Conservation (phyloP, 2,113 vertebrate species). For the Hemicordylus capensis region DNA sequence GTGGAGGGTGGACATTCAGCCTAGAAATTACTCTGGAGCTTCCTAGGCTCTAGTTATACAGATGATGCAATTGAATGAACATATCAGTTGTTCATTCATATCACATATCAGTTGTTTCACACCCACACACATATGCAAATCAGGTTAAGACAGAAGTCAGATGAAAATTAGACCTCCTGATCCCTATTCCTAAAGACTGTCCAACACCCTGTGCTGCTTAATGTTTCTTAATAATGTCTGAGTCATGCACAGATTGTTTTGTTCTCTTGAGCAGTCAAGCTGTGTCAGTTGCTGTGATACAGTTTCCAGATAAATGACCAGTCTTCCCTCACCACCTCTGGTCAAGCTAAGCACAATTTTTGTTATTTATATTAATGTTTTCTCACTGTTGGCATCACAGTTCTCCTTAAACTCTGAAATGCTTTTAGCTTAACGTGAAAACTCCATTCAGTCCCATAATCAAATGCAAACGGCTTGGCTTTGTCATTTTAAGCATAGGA, state of each 20-base stretch:
- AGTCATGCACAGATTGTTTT: neutral
- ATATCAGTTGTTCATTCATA: neutral
- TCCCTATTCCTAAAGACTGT: neutral
- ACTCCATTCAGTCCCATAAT: neutral
- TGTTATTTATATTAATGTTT: neutral
- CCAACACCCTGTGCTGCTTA: neutral
- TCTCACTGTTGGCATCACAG: neutral
- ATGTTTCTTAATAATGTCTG: neutral
- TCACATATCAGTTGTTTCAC: neutral
- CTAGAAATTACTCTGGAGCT: neutral
- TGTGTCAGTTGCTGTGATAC: neutral
- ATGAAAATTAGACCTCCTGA: neutral
- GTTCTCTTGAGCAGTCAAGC: neutral
- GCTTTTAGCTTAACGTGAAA: neutral
- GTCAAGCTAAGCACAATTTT: neutral
- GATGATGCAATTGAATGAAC: neutral
- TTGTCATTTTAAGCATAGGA: too few species aligned
- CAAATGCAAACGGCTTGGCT: too few species aligned
- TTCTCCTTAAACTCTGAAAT: neutral
- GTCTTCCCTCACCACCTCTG: neutral
- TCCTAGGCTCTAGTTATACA: neutral
- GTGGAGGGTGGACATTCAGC: neutral
- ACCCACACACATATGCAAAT: neutral
- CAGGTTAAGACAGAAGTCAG: neutral
- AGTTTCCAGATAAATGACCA: neutral